Percentiles rank a stretch among this genome's conserved stretches.
Evolutionary conservation across 2,888 invertebrate species (phyloP).

Genomic region (Pandemis heparana): DNA sequence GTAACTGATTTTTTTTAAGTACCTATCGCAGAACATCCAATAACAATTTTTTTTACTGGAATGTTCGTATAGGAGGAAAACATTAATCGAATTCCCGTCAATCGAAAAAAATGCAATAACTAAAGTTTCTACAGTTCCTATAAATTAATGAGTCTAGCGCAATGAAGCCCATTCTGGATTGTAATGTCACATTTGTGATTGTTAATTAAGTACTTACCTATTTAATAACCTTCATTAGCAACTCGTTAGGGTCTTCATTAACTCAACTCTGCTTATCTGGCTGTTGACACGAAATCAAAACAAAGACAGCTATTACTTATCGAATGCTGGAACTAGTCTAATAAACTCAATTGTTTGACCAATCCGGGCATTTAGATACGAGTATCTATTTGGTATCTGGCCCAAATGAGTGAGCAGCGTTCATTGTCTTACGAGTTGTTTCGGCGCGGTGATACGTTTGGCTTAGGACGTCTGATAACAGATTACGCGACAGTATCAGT

Average conservation of each 20-base stretch:
- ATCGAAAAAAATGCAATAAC: no score
- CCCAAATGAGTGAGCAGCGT: conserved; percentile 62
- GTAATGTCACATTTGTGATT: background rate
- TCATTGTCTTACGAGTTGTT: conserved; percentile 67
- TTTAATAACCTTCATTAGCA: conserved; percentile 33
- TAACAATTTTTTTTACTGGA: no score
- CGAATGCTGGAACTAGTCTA: conserved; percentile 60
- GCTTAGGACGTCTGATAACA: conserved; percentile 75
- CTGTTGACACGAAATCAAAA: conserved; percentile 58
- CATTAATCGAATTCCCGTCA: no score
- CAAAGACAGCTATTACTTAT: conserved; percentile 67
- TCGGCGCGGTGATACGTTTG: conserved; percentile 60
- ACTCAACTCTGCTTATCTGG: conserved; percentile 26
- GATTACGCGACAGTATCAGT: conserved; percentile 79
- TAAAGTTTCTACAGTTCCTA: no score
- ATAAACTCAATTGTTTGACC: conserved; percentile 72
- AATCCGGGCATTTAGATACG: conserved; percentile 75
- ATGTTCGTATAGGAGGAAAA: no score
- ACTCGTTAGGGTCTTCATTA: conserved; percentile 18
- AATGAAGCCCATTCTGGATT: background rate
- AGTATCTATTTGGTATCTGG: conserved; percentile 63
- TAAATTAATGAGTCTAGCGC: background rate
- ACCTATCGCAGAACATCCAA: no score
- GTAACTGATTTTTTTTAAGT: no score
- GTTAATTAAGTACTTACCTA: background rate